Conservation (phyloP, 2,113 vertebrate genomes). For the Corythaeola cristata region DNA sequence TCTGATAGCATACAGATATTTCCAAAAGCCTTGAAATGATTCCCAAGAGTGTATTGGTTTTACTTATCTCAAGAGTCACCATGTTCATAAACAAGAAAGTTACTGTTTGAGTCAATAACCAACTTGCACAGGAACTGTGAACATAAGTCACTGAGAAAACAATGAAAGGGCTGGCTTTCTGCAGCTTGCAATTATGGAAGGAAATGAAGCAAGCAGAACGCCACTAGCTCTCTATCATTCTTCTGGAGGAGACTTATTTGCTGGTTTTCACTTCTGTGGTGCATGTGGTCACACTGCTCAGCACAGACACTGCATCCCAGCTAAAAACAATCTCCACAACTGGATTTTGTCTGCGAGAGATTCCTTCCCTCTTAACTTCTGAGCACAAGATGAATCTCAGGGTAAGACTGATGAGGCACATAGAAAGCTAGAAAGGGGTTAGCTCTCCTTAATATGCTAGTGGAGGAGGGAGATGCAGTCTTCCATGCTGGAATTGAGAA, state of each 20-base stretch:
- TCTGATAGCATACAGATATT: neutral
- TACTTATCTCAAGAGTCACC: conserved; percentile 15
- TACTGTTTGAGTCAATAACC: conserved; percentile 6
- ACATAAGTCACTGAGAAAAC: conserved; percentile 2
- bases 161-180: neutral
- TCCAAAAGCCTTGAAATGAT: neutral
- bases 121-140: neutral
- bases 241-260: neutral
- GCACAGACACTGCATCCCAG: neutral
- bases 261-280: neutral
- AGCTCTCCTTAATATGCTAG: neutral
- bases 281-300: neutral
- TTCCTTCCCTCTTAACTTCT: neutral
- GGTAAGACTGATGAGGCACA: neutral
- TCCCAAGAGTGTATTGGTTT: neutral
- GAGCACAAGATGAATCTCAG: neutral
- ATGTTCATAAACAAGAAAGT: conserved; percentile 33
- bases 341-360: neutral
- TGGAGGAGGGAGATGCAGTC: neutral
- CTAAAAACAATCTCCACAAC: neutral
- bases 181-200: neutral
- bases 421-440: neutral
- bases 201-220: neutral
- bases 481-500: neutral
- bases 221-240: neutral